These are phyloP conservation scores for Clistopyga incitator DNA, from an alignment of 2,888 invertebrate species.

Conservation along the genomic window DNA sequence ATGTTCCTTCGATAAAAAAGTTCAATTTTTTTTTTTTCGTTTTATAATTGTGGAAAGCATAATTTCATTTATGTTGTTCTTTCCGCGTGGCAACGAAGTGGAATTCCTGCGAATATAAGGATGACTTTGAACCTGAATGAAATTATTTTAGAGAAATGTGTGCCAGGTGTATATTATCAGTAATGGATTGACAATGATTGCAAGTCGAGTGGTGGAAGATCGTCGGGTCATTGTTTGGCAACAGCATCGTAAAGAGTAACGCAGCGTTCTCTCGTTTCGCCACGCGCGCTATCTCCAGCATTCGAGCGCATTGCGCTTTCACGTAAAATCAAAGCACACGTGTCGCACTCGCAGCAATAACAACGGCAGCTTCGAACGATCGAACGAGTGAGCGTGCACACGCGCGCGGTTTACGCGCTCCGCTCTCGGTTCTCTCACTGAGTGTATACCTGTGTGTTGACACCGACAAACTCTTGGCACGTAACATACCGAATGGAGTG, in stretches of 20 bases:
- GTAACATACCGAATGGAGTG: conserved; percentile 39
- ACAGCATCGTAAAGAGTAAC: conserved; percentile 29
- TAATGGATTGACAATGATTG: conserved; percentile 46
- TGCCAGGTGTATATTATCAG: neutral
- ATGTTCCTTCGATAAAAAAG: too few relatives aligned
- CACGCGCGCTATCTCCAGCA: conserved; percentile 56
- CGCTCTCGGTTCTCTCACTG: conserved; percentile 16
- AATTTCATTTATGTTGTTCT: too few relatives aligned
- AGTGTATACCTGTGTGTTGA: conserved; percentile 8
- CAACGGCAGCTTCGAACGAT: conserved; percentile 25
- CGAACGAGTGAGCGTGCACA: neutral
- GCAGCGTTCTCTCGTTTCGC: conserved; percentile 62
- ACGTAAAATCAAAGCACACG: conserved; percentile 66
- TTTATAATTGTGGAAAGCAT: neutral
- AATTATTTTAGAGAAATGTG: neutral
- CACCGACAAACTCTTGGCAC: conserved; percentile 48
- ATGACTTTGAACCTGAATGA: too few relatives aligned
- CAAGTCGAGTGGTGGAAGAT: neutral
- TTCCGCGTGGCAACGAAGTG: too few relatives aligned
- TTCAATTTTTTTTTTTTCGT: too few relatives aligned
- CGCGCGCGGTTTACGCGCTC: conserved; percentile 12
- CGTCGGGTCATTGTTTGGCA: conserved; percentile 63
- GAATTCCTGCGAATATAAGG: neutral
- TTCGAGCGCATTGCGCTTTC: conserved; percentile 63
- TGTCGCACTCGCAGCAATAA: conserved; percentile 49